Evolutionary conservation across 2,888 invertebrate species (phyloP).

Genomic region (Cosmorhoe ocellata): DNA sequence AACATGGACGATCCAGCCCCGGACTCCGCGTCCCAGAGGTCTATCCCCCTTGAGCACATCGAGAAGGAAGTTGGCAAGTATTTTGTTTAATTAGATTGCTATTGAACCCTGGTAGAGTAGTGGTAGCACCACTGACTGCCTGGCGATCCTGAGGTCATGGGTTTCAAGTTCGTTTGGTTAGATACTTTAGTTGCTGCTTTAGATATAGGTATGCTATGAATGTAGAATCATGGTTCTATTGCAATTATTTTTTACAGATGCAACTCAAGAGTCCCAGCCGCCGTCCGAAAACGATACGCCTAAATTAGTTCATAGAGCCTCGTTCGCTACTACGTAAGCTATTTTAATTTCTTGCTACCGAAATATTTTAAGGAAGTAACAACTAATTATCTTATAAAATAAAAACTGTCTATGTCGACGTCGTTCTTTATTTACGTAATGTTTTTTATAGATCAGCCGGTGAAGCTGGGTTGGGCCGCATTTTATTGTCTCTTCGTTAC

Average conservation of each 20-base stretch:
- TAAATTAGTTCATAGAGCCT: slow-evolving; percentile 83
- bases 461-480: slow-evolving; percentile 88
- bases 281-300: slow-evolving; percentile 55
- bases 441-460: slow-evolving; percentile 82
- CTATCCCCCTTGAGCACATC: slow-evolving; percentile 66
- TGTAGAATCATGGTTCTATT: no score
- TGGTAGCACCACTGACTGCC: no score
- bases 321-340: slow-evolving; percentile 80
- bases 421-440: no score
- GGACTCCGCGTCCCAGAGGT: slow-evolving; percentile 57
- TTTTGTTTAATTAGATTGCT: no score
- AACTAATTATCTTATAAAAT: no score
- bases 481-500: slow-evolving; percentile 93
- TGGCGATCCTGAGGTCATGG: no score
- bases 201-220: no score
- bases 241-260: slow-evolving; percentile 45
- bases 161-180: no score
- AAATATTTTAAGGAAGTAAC: no score
- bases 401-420: no score
- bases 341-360: background rate
- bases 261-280: slow-evolving; percentile 56
- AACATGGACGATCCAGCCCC: slow-evolving; percentile 52
- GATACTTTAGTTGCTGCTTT: no score
- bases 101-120: no score
- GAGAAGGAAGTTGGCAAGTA: slow-evolving; percentile 65